phyloP scores from a whole-genome alignment of 2,888 invertebrate species.

The Malthinus seriepunctatus region DNA sequence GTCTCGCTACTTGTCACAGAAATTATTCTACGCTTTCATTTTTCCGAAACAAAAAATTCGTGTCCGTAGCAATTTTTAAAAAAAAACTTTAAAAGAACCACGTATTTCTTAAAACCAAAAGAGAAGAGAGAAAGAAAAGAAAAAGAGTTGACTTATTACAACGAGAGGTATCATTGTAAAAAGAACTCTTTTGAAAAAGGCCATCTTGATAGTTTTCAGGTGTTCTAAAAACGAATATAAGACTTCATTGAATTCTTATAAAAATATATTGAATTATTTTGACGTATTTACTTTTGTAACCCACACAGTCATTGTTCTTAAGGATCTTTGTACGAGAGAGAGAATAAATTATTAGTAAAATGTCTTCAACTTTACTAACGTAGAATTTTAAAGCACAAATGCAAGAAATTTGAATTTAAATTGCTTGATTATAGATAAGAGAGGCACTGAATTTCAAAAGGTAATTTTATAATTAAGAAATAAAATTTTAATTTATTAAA shows the following conservation, averaged over 20 bases:
- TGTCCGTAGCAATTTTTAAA: not conserved
- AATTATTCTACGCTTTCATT: too few species aligned
- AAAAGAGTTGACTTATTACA: conserved; percentile 25
- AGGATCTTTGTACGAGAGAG: not conserved
- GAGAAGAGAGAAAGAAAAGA: not conserved
- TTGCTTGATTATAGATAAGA: too few species aligned
- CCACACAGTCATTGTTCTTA: conserved; percentile 36
- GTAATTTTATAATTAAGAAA: too few species aligned
- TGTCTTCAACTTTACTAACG: not conserved
- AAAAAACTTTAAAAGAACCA: not conserved
- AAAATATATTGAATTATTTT: conserved; percentile 37
- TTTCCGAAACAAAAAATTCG: not conserved
- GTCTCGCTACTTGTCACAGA: not conserved
- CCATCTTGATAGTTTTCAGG: conserved; percentile 37
- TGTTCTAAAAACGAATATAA: conserved; percentile 36
- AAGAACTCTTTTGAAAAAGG: conserved; percentile 27
- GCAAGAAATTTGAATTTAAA: not conserved
- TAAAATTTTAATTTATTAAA: too few species aligned
- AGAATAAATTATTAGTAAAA: conserved; percentile 30
- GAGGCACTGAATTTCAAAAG: too few species aligned
- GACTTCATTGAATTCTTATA: conserved; percentile 36
- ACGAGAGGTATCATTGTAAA: conserved; percentile 27
- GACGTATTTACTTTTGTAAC: conserved; percentile 32
- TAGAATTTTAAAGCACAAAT: not conserved
- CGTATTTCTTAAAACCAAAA: too few species aligned